phyloP scores from a whole-genome alignment of 1,140 invertebrate genomes.

The Anoplolepis gracilipes region DNA sequence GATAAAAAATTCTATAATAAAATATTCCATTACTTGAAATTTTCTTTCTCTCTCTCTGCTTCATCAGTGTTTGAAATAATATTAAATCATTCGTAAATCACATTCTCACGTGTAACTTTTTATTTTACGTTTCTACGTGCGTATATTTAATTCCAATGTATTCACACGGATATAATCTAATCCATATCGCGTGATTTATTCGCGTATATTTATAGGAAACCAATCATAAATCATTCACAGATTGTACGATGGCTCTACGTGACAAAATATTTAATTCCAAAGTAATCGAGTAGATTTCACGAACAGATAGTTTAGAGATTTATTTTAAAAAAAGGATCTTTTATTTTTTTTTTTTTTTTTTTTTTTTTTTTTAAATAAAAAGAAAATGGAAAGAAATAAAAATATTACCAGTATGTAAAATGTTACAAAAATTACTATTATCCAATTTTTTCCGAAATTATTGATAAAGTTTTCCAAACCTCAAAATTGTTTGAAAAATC shows the following conservation, averaged over 20 bases:
- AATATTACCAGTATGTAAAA: not conserved
- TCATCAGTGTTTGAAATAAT: not conserved
- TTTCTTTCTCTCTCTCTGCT: too few relatives aligned
- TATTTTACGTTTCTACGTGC: not conserved
- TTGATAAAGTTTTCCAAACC: not conserved
- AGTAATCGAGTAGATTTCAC: not conserved
- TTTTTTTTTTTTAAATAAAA: not conserved
- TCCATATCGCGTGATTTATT: constrained; percentile 14
- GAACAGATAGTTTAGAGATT: not conserved
- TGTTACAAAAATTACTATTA: not conserved
- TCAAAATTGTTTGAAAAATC: not conserved
- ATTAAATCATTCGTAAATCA: too few relatives aligned
- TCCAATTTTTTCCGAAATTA: not conserved
- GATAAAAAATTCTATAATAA: too few relatives aligned
- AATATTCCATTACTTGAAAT: too few relatives aligned
- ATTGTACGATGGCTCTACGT: not conserved
- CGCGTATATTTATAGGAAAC: not conserved
- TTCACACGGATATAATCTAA: constrained; percentile 6
- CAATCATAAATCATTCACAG: not conserved
- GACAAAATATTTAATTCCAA: not conserved
- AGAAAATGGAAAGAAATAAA: not conserved
- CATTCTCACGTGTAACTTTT: not conserved
- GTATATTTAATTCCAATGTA: not conserved
- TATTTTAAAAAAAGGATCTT: not conserved
- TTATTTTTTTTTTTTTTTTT: not conserved